Percentiles rank a stretch among this genome's conserved stretches.
Evolutionary conservation across 2,888 invertebrate species (phyloP).

Genomic region (Brachypalpus laphriformis): DNA sequence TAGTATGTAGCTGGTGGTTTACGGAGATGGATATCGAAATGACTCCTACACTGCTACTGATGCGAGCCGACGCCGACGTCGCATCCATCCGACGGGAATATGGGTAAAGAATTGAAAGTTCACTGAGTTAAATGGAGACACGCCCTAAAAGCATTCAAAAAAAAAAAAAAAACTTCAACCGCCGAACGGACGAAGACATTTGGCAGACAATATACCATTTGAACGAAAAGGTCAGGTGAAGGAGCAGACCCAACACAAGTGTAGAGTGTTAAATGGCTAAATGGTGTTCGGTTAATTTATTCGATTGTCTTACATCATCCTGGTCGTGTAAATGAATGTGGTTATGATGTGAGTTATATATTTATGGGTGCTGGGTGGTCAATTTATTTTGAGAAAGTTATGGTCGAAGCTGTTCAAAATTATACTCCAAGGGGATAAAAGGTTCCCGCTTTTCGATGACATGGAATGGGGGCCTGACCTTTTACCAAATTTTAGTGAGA

Average conservation of each 20-base stretch:
- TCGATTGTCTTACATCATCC: constrained; percentile 11
- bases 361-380: not conserved
- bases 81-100: not conserved
- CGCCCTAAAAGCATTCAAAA: constrained; percentile 24
- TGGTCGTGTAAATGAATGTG: constrained; percentile 5
- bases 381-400: no score
- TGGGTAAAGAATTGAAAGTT: constrained; percentile 31
- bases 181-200: constrained; percentile 28
- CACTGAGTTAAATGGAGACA: constrained; percentile 43
- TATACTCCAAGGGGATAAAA: no score
- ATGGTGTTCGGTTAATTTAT: constrained; percentile 36
- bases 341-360: not conserved
- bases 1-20: not conserved
- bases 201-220: not conserved
- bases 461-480: no score
- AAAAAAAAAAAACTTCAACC: no score
- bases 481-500: no score
- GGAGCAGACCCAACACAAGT: not conserved
- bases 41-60: constrained; percentile 35
- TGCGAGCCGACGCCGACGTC: not conserved
- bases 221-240: constrained; percentile 39
- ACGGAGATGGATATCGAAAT: constrained; percentile 19
- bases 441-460: no score
- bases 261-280: constrained; percentile 8
- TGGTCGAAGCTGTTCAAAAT: no score